Conservation (phyloP, 2,113 vertebrate species). For the Sminthopsis crassicaudata region DNA sequence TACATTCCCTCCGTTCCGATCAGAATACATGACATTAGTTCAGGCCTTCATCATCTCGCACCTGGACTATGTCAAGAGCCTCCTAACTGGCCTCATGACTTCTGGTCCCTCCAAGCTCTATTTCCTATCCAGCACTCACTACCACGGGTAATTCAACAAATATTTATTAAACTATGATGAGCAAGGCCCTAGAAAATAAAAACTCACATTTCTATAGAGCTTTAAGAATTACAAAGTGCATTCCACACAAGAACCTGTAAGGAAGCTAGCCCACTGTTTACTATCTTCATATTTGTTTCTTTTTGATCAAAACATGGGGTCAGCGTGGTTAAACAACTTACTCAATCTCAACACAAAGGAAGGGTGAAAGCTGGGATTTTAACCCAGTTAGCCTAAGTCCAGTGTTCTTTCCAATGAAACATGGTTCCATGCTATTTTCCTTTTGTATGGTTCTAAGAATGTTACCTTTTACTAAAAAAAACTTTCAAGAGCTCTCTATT, state of each 20-base stretch:
- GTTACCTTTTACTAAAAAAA: neutral
- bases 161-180: neutral
- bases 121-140: neutral
- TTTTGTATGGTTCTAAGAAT: neutral
- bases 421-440: neutral
- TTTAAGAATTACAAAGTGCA: neutral
- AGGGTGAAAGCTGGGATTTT: neutral
- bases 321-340: neutral
- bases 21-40: neutral
- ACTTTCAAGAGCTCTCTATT: neutral
- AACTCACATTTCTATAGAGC: neutral
- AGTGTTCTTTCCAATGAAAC: neutral
- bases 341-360: neutral
- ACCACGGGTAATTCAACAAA: neutral
- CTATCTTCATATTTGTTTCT: neutral
- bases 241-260: neutral
- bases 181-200: neutral
- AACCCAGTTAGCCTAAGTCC: neutral
- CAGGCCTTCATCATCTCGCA: neutral
- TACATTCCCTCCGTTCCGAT: neutral
- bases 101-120: neutral
- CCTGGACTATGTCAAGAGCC: neutral
- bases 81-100: neutral
- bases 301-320: neutral
- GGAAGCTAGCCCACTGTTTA: neutral